Evolutionary conservation across 2,888 invertebrate species (phyloP), one percentile per base, ranked within the genome.

Genomic region (Leptopilina syphax): DNA sequence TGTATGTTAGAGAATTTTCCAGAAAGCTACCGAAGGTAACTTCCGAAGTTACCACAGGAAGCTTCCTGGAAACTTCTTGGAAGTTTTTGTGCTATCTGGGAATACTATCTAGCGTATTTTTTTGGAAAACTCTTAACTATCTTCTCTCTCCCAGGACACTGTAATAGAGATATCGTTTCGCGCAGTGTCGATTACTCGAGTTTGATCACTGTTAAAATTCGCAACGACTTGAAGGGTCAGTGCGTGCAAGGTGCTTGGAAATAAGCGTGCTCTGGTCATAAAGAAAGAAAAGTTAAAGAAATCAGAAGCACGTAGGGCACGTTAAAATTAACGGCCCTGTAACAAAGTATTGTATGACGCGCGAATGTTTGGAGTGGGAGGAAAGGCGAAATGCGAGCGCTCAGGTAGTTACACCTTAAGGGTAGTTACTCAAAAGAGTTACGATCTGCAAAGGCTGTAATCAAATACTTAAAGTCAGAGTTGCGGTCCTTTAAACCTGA

Each of bases 291-390:
- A 89, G 89, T 88, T 88, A 84, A 87, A 88, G 87, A 90, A 91
- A 91, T 89, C 89, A 87, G 86, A 85, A 87, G 86, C 91, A 91
- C 92, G 91, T 91, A 90, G 86, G 80, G 81, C 80, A 83, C 90
- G 89, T 91, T 92, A 92, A 92, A 92, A 92, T 92, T 91, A 92
- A 92, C 91, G 89, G 87, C 88, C 87, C 84, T 85, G 89, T 91
- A 89, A 91, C 90, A 89, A 91, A 90, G 91, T 90, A 90, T 88
- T 86, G 89, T 87, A 88, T 87, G 87, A 87, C 84, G 50, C 84
- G 85, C 83, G 82, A 79, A 83, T 65, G 81, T 83, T 78, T 82
- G 77, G 76, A 83, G 50, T 10, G 50, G 12, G 50, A 50, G 50
- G 12, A 12, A 50, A 10, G 83, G 79, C 70, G 77, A 84, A 87